Percentiles rank a stretch among this genome's conserved stretches.
Evolutionary conservation across 2,113 vertebrate genomes (phyloP).

Genomic region (Rafetus swinhoei): DNA sequence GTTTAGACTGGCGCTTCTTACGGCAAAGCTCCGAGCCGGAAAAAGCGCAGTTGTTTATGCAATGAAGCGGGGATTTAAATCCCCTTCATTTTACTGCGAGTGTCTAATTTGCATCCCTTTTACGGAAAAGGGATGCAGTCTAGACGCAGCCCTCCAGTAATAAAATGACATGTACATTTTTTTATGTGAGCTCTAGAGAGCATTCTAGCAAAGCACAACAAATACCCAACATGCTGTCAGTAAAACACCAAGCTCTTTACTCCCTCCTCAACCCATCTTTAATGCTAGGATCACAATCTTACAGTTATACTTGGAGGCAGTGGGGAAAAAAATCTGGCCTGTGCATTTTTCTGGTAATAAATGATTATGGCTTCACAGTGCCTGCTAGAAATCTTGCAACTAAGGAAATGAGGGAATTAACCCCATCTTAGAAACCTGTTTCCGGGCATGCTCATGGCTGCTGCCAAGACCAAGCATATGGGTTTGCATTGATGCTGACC

Average conservation of each 20-base stretch:
- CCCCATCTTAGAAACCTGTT: not conserved
- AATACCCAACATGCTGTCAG: slow-evolving; percentile 4
- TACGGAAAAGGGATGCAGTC: too few relatives aligned
- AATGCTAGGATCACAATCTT: not conserved
- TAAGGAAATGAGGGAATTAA: not conserved
- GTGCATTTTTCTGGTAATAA: not conserved
- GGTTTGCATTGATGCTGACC: not conserved
- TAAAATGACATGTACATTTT: not conserved
- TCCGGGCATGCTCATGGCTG: not conserved
- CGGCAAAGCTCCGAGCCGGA: too few relatives aligned
- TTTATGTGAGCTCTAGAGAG: not conserved
- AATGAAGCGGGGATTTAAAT: too few relatives aligned
- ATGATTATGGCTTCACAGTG: not conserved
- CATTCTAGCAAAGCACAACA: not conserved
- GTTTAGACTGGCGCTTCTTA: too few relatives aligned
- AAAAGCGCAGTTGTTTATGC: too few relatives aligned
- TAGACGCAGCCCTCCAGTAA: too few relatives aligned
- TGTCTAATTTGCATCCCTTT: too few relatives aligned
- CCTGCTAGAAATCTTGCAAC: not conserved
- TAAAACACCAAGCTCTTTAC: slow-evolving; percentile 29
- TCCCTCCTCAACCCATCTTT: not conserved
- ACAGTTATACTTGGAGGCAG: not conserved
- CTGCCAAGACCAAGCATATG: not conserved
- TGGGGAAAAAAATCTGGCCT: not conserved
- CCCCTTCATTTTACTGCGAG: too few relatives aligned